A percentile compares a stretch with the other conserved stretches of the same genome.
These are phyloP conservation scores for Epinephelus moara DNA, from an alignment of 2,113 vertebrate species.

Conservation along the genomic window DNA sequence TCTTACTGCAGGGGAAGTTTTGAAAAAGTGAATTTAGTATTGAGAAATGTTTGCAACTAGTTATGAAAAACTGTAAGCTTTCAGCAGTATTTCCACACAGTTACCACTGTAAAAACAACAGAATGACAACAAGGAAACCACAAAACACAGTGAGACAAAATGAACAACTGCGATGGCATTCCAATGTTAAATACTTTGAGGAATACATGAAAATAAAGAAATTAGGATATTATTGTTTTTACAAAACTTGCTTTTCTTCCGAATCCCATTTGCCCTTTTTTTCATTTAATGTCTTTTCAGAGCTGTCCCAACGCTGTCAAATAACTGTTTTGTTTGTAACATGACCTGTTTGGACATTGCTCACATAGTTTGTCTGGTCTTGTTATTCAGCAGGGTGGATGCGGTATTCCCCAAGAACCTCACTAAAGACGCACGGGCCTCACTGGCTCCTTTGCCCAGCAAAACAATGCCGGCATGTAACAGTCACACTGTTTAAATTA, in stretches of 20 bases:
- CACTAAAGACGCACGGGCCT: conserved; percentile 74
- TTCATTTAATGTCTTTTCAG: conserved; percentile 59
- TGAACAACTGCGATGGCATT: conserved; percentile 56
- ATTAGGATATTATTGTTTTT: conserved; percentile 58
- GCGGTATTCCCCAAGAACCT: conserved; percentile 82
- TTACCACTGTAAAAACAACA: conserved; percentile 74
- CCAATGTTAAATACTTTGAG: conserved; percentile 49
- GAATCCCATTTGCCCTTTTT: conserved; percentile 44
- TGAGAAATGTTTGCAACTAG: conserved; percentile 67
- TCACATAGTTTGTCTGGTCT: conserved; percentile 84
- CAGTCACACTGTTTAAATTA: conserved; percentile 83
- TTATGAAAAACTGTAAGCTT: conserved; percentile 64
- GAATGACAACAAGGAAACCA: conserved; percentile 65
- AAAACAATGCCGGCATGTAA: conserved; percentile 79
- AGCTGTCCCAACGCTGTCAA: conserved; percentile 71
- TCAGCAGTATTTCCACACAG: conserved; percentile 65
- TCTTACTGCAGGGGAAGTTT: conserved; percentile 39
- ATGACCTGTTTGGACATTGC: conserved; percentile 83
- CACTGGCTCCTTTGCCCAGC: conserved; percentile 75
- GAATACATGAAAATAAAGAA: conserved; percentile 66
- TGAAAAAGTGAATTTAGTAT: conserved; percentile 61
- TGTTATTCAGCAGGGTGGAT: conserved; percentile 80
- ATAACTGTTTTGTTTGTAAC: conserved; percentile 84
- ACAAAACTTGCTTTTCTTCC: conserved; percentile 55
- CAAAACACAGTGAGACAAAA: conserved; percentile 70